Conservation (phyloP, 1,140 invertebrate species). For the Eciton burchellii region DNA sequence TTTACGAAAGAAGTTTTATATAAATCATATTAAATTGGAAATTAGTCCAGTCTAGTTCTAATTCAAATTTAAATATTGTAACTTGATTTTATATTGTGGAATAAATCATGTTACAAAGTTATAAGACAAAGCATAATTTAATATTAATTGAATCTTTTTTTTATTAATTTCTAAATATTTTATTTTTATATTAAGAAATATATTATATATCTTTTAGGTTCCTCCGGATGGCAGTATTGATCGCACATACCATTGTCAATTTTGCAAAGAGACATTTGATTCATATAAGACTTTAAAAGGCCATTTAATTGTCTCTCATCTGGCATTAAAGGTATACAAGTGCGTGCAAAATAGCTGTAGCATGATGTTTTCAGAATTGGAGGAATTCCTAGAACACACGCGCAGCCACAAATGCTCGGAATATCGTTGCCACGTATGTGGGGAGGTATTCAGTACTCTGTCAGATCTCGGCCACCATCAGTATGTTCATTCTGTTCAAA, state of each 20-base stretch:
- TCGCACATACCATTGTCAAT: slow-evolving; percentile 83
- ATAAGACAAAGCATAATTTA: background rate
- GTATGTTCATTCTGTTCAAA: slow-evolving; percentile 86
- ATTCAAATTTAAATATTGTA: background rate
- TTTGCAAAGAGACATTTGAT: slow-evolving; percentile 84
- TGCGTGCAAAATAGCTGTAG: slow-evolving; percentile 89
- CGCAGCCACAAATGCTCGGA: slow-evolving; percentile 87
- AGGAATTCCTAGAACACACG: slow-evolving; percentile 88
- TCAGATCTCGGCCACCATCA: slow-evolving; percentile 88
- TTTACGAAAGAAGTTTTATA: background rate
- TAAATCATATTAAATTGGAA: background rate
- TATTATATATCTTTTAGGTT: slow-evolving; percentile 74
- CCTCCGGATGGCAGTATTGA: slow-evolving; percentile 83
- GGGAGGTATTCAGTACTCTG: slow-evolving; percentile 87
- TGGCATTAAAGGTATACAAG: slow-evolving; percentile 88
- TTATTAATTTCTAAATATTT: slow-evolving; percentile 32
- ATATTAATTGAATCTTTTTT: slow-evolving; percentile 57
- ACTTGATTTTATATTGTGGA: background rate
- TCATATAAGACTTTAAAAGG: slow-evolving; percentile 83
- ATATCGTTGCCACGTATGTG: slow-evolving; percentile 88
- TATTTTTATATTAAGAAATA: slow-evolving; percentile 20
- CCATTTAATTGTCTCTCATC: slow-evolving; percentile 82
- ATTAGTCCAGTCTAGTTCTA: background rate
- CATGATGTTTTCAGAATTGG: slow-evolving; percentile 87
- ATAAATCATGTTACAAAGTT: background rate